Conservation (phyloP, 2,888 invertebrate species). For the Disparrhopalites patrizii region DNA sequence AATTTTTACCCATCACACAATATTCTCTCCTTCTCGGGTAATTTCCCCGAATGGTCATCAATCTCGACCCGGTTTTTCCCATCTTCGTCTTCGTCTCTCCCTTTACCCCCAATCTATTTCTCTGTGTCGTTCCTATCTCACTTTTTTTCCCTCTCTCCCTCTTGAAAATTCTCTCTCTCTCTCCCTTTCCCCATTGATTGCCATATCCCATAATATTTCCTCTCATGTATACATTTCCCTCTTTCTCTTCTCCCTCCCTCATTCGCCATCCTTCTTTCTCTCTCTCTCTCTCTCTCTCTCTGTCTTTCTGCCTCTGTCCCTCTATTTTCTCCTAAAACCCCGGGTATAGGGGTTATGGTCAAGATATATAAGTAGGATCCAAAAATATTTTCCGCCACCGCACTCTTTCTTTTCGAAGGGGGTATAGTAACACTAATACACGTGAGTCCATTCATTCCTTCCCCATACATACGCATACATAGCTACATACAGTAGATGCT, state of each 20-base stretch:
- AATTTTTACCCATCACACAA: constrained; percentile 33
- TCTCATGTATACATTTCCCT: background rate
- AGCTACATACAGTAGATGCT: too few relatives aligned
- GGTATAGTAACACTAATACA: background rate
- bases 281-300: background rate
- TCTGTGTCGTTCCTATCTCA: constrained; percentile 16
- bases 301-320: too few relatives aligned
- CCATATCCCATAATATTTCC: background rate
- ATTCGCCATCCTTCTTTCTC: background rate
- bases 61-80: constrained; percentile 32
- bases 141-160: constrained; percentile 4
- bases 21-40: constrained; percentile 32
- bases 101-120: constrained; percentile 25
- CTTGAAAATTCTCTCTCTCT: background rate
- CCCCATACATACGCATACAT: too few relatives aligned
- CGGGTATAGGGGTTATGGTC: too few relatives aligned
- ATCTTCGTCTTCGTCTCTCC: constrained; percentile 12
- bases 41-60: constrained; percentile 34
- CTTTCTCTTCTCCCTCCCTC: background rate
- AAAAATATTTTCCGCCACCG: too few relatives aligned
- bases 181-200: background rate
- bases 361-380: too few relatives aligned
- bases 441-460: background rate
- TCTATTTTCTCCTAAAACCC: too few relatives aligned
- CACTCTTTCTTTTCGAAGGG: too few relatives aligned